phyloP scores from a whole-genome alignment of 2,797 vertebrate species.

The Perodicticus potto region DNA sequence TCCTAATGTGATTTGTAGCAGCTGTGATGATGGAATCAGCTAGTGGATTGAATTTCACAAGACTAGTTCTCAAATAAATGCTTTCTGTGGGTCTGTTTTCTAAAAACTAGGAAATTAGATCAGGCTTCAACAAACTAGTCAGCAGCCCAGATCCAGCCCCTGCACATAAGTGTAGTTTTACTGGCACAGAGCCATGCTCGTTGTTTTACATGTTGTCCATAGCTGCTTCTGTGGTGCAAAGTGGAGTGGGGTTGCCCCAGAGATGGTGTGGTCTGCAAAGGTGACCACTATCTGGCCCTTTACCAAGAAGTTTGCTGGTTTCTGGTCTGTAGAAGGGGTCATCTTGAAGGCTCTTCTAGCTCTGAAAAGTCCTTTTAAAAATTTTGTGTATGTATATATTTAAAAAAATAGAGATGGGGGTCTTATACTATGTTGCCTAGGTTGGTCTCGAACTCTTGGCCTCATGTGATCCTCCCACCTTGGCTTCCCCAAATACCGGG shows the following conservation, averaged over 20 bases:
- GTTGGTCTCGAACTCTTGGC: not conserved
- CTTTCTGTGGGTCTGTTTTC: not conserved
- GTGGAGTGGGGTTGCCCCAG: not conserved
- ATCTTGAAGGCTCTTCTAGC: not conserved
- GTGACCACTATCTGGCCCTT: not conserved
- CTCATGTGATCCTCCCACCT: too few relatives aligned
- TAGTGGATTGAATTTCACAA: not conserved
- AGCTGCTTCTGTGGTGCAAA: not conserved
- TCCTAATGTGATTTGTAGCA: not conserved
- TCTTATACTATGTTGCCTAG: not conserved
- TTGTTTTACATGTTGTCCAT: not conserved
- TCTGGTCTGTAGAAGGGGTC: not conserved
- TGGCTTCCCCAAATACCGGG: too few relatives aligned
- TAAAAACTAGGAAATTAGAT: not conserved
- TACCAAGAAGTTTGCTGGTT: not conserved
- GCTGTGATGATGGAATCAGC: not conserved
- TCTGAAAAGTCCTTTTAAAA: not conserved
- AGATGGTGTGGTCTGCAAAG: not conserved
- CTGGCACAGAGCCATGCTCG: accelerated
- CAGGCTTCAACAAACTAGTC: not conserved
- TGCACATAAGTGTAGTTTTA: not conserved
- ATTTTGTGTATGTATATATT: not conserved
- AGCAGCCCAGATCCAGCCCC: not conserved
- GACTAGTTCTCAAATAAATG: not conserved
- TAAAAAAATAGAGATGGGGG: not conserved